phyloP scores from a whole-genome alignment of 2,888 invertebrate genomes.

The Ectemnius lituratus region DNA sequence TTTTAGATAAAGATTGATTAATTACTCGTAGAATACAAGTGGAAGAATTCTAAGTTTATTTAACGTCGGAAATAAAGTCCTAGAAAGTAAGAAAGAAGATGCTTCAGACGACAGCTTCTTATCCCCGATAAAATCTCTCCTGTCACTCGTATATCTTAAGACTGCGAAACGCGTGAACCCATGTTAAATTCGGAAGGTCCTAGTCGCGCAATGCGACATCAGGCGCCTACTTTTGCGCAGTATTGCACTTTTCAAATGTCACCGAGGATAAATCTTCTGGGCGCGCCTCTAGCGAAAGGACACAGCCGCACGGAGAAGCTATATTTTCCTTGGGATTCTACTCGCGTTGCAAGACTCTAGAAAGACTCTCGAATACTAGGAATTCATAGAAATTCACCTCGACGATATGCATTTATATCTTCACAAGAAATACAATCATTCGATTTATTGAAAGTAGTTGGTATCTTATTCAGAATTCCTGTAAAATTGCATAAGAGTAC shows the following conservation, averaged over 20 bases:
- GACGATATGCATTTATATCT: too few relatives aligned
- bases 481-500: too few relatives aligned
- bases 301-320: conserved; percentile 8
- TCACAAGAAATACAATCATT: too few relatives aligned
- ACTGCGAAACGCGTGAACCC: conserved; percentile 44
- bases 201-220: conserved; percentile 7
- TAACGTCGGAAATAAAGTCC: not conserved
- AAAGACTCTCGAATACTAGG: too few relatives aligned
- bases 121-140: conserved; percentile 1
- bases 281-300: conserved; percentile 6
- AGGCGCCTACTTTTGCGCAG: conserved; percentile 5
- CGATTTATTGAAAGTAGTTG: too few relatives aligned
- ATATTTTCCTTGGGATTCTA: conserved; percentile 8
- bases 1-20: too few relatives aligned
- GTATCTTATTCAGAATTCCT: too few relatives aligned
- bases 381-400: too few relatives aligned
- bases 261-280: conserved; percentile 14
- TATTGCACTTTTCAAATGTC: conserved; percentile 56
- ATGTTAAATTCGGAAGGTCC: conserved; percentile 53
- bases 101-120: not conserved
- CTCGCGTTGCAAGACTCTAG: too few relatives aligned
- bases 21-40: too few relatives aligned
- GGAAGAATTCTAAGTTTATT: not conserved
- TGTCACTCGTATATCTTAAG: conserved; percentile 4
- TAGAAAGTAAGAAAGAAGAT: not conserved